These are phyloP conservation scores for Pollenia angustigena DNA, from an alignment of 2,888 invertebrate genomes.

Conservation along the genomic window DNA sequence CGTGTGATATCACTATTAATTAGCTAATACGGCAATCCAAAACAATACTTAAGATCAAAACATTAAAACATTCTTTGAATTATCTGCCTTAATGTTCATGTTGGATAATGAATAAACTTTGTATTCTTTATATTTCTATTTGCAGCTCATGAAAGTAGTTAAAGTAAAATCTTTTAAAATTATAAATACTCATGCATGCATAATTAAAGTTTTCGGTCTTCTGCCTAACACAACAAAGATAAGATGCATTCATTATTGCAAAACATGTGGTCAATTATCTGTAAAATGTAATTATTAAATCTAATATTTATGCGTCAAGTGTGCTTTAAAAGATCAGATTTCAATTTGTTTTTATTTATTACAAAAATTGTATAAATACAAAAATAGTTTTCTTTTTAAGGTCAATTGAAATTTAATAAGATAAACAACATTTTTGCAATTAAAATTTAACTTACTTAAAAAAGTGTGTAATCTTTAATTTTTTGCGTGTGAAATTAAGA, in stretches of 20 bases:
- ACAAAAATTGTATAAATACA: too few relatives aligned
- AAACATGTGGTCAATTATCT: constrained; percentile 31
- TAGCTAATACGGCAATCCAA: too few relatives aligned
- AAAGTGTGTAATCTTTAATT: too few relatives aligned
- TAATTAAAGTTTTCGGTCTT: constrained; percentile 10
- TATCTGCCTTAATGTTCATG: not conserved
- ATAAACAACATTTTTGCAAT: too few relatives aligned
- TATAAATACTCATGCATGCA: constrained; percentile 5
- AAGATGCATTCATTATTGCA: constrained; percentile 25
- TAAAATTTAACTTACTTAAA: too few relatives aligned
- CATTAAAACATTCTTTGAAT: not conserved
- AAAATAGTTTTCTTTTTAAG: too few relatives aligned
- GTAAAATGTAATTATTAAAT: constrained; percentile 21
- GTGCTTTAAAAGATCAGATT: not conserved
- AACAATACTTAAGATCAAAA: too few relatives aligned
- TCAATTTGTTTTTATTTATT: not conserved
- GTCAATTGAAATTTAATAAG: too few relatives aligned
- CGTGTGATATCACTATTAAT: too few relatives aligned
- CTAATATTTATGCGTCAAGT: not conserved
- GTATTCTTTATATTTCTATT: not conserved
- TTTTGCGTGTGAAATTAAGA: too few relatives aligned
- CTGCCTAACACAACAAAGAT: constrained; percentile 20
- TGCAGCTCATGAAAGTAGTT: constrained; percentile 10
- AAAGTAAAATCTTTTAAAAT: constrained; percentile 35
- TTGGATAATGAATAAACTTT: not conserved